Evolutionary conservation across 2,797 vertebrate genomes (phyloP), one percentile per base, ranked within the genome.

Genomic region (Pangasius djambal): DNA sequence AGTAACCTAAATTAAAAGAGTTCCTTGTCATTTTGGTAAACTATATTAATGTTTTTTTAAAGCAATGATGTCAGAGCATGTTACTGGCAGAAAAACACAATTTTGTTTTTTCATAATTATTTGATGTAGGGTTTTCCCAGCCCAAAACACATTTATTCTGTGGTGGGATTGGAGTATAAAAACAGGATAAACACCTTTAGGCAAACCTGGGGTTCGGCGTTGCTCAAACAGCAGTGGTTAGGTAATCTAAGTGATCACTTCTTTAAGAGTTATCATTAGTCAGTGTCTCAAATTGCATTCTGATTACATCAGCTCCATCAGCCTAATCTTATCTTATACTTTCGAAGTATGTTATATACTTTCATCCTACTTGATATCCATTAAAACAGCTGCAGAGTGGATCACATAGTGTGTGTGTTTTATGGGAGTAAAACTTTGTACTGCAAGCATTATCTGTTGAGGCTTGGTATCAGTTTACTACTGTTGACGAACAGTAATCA

Each of bases 161-260:
- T 25, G 40, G 40, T 34, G 34, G 18, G 31, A 59, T 31, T 40
- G 12, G 52, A 59, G 70, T 34, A 65, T 55, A 61, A 55, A 37
- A 52, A 65, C 55, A 67, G 15, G 72, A 28, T 70, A 2, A 10
- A 69, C 50, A 72, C 22, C 25, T 37, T 83, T 72, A 16, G 22
- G 28, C 40, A n/a, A 70, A 59, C 59, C 75, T 88, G 52, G 61
- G 70, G 69, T 83, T 78, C 72, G 89, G 74, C 65, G 2, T 69
- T 34, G 6, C 31, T 69, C 67, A 69, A 69, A 69, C 31, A 69
- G 31, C n/a, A 22, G 22, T 40, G 1, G 20, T 70, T n/a, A n/a
- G 6, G 7, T 20, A 79, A 31, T 79, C 10, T 20, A 55, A 31
- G 13, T 63, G 57, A 61, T 61, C 4, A 83, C 37, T 89, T 83